Base-by-base conservation (phyloP, 2,113 vertebrate species). In the Brachyhypopomus gauderio region DNA sequence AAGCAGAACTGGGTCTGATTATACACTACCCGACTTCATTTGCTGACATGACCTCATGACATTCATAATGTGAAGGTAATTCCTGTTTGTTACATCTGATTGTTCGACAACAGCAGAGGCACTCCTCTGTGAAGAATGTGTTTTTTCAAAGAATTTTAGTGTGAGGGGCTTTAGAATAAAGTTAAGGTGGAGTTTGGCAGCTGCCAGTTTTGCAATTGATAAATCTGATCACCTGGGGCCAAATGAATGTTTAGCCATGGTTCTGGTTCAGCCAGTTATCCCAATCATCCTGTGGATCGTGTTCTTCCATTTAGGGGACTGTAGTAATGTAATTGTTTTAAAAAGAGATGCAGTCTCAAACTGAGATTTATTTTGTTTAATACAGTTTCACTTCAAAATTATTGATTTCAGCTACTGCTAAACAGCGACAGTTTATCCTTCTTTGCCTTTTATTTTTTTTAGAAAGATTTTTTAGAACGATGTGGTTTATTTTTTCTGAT, bases 231-330 rank as follows among this genome's bases (percentile, higher is more conserved):
- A 87, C 84, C 86, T 88, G 83, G 88, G 88, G 88, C 88, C 87
- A 88, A 90, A 90, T 91, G 90, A 93, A 93, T 93, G 85, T 85
- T 86, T 62, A 85, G 88, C 88, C 90, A 90, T 71, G 87, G 82
- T 78, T 84, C 14, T 59, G 56, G 71, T 41, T 66, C 81, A 85
- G 83, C 77, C 70, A 85, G 74, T 73, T 80, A 34, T 84, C 59
- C 63, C 85, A 76, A 73, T 58, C 77, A 83, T 75, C 41, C 80
- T 72, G 80, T 75, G 67, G 78, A 3, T 86, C 80, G 79, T 69
- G 83, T 86, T 85, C 79, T 64, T 86, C 75, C 82, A 27, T 79
- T 77, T 72, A 34, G 70, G 86, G 67, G 79, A 80, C 62, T 3
- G 55, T 52, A 70, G 62, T 89, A 72, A 83, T 87, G 78, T 78